Evolutionary conservation across 1,140 invertebrate genomes (phyloP).

Genomic region (Bacillus rossius): DNA sequence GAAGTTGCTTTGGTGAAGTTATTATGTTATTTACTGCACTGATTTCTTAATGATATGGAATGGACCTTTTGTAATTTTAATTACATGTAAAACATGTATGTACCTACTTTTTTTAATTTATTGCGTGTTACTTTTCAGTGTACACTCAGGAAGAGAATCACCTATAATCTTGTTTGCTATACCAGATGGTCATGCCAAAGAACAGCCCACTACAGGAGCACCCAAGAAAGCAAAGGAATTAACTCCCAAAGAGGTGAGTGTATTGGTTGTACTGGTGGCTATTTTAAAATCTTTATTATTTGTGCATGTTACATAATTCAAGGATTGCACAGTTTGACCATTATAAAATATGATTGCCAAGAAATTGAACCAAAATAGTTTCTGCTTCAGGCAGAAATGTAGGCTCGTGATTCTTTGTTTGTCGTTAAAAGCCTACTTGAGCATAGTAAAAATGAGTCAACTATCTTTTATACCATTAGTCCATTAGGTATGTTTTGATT

Average conservation of each 20-base stretch:
- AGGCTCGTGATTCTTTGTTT: no score
- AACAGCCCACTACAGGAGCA: slow-evolving; percentile 55
- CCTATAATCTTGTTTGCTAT: slow-evolving; percentile 86
- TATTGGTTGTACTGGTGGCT: no score
- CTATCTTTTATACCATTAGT: no score
- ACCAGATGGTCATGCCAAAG: slow-evolving; percentile 87
- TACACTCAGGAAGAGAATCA: slow-evolving; percentile 57
- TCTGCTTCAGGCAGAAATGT: no score
- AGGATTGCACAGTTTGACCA: no score
- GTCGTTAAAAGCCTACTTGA: no score
- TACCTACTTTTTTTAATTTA: not conserved
- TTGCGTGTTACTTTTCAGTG: slow-evolving; percentile 41
- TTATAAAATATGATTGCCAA: no score
- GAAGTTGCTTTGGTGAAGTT: not conserved
- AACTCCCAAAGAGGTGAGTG: slow-evolving; percentile 38
- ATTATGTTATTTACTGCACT: not conserved
- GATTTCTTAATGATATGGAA: not conserved
- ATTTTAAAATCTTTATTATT: no score
- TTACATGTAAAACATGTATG: not conserved
- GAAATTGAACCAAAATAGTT: no score
- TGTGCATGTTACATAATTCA: no score
- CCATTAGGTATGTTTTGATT: no score
- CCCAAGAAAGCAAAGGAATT: slow-evolving; percentile 38
- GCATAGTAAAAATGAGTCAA: no score
- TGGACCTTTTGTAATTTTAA: not conserved